Percentiles rank a stretch among this genome's conserved stretches.
Conservation (phyloP, 2,113 vertebrate genomes). For the Microtus pennsylvanicus region DNA sequence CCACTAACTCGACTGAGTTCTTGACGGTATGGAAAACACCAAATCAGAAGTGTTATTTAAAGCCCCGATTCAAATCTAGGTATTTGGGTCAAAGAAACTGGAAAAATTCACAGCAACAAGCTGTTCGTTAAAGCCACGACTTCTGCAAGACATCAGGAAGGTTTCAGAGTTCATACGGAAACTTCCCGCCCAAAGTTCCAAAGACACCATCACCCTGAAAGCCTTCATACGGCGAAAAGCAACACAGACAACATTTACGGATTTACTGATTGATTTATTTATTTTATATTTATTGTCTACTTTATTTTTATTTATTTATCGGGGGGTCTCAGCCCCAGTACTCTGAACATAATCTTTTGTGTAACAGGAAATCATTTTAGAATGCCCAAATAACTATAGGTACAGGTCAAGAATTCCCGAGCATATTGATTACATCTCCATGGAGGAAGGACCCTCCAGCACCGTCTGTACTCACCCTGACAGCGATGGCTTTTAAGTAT, state of each 20-base stretch:
- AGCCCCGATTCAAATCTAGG: slow-evolving; percentile 16
- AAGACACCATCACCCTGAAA: slow-evolving; percentile 77
- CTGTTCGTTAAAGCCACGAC: not conserved
- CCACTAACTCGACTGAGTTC: not conserved
- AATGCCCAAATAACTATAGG: slow-evolving; percentile 91
- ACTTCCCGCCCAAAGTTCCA: not conserved
- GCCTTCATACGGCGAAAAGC: slow-evolving; percentile 76
- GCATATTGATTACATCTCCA: slow-evolving; percentile 89
- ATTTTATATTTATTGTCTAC: not conserved
- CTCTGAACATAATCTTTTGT: slow-evolving; percentile 87
- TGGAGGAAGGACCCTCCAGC: slow-evolving; percentile 85
- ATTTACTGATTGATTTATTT: too few species aligned
- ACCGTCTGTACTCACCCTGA: slow-evolving; percentile 80
- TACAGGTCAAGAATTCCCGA: slow-evolving; percentile 88
- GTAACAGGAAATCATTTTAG: slow-evolving; percentile 91
- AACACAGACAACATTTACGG: slow-evolving; percentile 58
- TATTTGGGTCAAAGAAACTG: slow-evolving; percentile 34
- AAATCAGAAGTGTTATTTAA: slow-evolving; percentile 51
- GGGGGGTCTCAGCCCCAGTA: slow-evolving; percentile 65
- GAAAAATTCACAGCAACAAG: slow-evolving; percentile 40
- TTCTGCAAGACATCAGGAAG: not conserved
- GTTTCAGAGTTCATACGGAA: slow-evolving; percentile 30
- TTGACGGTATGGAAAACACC: not conserved
- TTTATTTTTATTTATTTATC: slow-evolving; percentile 66
- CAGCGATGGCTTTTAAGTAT: slow-evolving; percentile 85